Percentiles rank a stretch among this genome's conserved stretches.
Conservation (phyloP, 1,140 invertebrate genomes). For the Drosophila arawakana region DNA sequence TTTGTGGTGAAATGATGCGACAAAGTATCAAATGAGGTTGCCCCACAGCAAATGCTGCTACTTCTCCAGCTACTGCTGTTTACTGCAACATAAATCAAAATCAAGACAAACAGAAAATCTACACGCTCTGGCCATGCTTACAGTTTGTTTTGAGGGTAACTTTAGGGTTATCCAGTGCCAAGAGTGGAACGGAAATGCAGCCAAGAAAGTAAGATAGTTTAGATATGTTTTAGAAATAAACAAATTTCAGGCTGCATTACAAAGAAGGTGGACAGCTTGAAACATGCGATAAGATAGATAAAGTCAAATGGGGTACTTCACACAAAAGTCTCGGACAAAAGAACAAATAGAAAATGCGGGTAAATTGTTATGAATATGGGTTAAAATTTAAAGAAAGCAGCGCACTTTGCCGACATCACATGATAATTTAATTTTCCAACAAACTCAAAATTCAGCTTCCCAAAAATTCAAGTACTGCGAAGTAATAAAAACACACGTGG, state of each 20-base stretch:
- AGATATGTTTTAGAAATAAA: slow-evolving; percentile 63
- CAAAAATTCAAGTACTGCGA: slow-evolving; percentile 37
- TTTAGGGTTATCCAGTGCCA: slow-evolving; percentile 8
- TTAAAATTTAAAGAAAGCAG: no score
- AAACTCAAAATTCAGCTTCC: slow-evolving; percentile 22
- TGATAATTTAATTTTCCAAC: neutral
- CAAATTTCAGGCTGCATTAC: slow-evolving; percentile 56
- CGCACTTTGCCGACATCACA: no score
- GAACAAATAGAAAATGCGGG: neutral
- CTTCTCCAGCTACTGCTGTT: slow-evolving; percentile 56
- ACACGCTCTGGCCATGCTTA: slow-evolving; percentile 57
- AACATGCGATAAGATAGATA: slow-evolving; percentile 8
- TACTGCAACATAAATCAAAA: slow-evolving; percentile 82
- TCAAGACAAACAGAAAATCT: slow-evolving; percentile 68
- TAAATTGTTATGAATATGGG: neutral
- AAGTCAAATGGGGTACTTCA: slow-evolving; percentile 5
- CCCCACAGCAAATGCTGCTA: slow-evolving; percentile 40
- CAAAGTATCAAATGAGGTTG: slow-evolving; percentile 81
- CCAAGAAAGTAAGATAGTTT: slow-evolving; percentile 70
- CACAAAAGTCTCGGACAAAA: slow-evolving; percentile 1
- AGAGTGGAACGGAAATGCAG: slow-evolving; percentile 54
- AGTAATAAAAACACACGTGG: slow-evolving; percentile 52
- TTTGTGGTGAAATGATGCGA: slow-evolving; percentile 75
- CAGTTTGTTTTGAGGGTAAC: slow-evolving; percentile 19
- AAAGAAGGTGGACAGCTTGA: slow-evolving; percentile 35